Percentiles rank a stretch among this genome's conserved stretches.
phyloP scores from a whole-genome alignment of 2,888 invertebrate genomes.

The Himalopsyche tibetana region DNA sequence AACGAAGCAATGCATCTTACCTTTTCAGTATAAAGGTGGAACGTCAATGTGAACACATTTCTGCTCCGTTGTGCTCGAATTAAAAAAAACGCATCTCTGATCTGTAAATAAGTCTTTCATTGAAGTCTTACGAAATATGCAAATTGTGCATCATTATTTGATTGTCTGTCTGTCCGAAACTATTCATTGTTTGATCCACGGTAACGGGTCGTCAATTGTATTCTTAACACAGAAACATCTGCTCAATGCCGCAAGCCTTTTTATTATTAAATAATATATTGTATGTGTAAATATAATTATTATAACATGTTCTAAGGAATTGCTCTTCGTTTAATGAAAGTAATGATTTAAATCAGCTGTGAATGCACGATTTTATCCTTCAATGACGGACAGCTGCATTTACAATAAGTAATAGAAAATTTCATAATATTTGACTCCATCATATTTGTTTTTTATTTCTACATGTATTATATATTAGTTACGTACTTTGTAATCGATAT shows the following conservation, averaged over 20 bases:
- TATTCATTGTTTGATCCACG: not conserved
- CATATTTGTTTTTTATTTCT: not conserved
- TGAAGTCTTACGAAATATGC: conserved; percentile 13
- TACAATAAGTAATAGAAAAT: not conserved
- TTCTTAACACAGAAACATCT: not conserved
- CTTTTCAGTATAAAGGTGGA: too few relatives aligned
- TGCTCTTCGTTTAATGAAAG: not conserved
- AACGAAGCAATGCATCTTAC: too few relatives aligned
- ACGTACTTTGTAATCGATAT: too few relatives aligned
- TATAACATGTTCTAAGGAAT: not conserved
- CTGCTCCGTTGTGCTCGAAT: not conserved
- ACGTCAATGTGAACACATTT: not conserved
- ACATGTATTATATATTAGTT: too few relatives aligned
- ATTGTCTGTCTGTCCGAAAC: conserved; percentile 20
- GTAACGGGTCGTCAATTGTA: conserved; percentile 25
- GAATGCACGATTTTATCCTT: not conserved
- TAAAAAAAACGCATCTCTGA: not conserved
- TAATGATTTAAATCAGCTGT: conserved; percentile 6
- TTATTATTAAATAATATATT: not conserved
- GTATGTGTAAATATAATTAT: conserved; percentile 20
- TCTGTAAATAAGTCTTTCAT: not conserved
- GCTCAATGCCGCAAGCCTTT: conserved; percentile 8
- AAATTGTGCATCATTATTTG: not conserved
- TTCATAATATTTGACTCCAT: not conserved
- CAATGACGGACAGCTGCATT: not conserved